Evolutionary conservation across 2,888 invertebrate species (phyloP).

Genomic region (Thecocarcelia acutangulata): DNA sequence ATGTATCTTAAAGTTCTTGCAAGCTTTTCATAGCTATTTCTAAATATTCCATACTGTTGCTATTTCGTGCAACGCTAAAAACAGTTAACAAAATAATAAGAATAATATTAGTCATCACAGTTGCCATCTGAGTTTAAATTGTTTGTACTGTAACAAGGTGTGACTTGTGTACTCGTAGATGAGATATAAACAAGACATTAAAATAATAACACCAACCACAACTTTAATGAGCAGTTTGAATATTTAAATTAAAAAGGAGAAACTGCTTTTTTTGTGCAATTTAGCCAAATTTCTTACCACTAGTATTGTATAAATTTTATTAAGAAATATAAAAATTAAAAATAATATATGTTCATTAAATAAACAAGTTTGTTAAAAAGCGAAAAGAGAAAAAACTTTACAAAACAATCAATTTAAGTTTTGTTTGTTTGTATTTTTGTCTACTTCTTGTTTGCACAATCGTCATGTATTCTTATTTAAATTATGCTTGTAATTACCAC

Average conservation of each 20-base stretch:
- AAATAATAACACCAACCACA: constrained; percentile 47
- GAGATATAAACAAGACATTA: constrained; percentile 48
- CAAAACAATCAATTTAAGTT: constrained; percentile 51
- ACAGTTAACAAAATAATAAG: too few relatives aligned
- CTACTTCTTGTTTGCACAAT: constrained; percentile 45
- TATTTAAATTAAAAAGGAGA: constrained; percentile 47
- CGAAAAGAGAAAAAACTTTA: not conserved
- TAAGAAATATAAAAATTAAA: constrained; percentile 5
- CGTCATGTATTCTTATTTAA: constrained; percentile 57
- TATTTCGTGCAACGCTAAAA: too few relatives aligned
- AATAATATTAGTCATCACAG: too few relatives aligned
- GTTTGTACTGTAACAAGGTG: constrained; percentile 44
- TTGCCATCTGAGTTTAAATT: not conserved
- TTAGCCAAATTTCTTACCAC: constrained; percentile 3
- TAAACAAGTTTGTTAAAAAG: constrained; percentile 47
- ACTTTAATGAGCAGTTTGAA: constrained; percentile 47
- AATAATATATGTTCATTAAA: constrained; percentile 49
- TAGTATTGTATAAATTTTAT: not conserved
- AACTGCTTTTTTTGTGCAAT: not conserved
- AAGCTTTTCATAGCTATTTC: too few relatives aligned
- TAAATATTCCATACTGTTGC: too few relatives aligned
- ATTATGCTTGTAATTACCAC: constrained; percentile 57
- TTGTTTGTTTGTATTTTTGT: constrained; percentile 5
- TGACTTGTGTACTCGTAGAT: constrained; percentile 53
- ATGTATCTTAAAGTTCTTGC: too few relatives aligned